Evolutionary conservation across 1,140 invertebrate species (phyloP), one percentile per base, ranked within the genome.

Genomic region (Ectropis grisescens): DNA sequence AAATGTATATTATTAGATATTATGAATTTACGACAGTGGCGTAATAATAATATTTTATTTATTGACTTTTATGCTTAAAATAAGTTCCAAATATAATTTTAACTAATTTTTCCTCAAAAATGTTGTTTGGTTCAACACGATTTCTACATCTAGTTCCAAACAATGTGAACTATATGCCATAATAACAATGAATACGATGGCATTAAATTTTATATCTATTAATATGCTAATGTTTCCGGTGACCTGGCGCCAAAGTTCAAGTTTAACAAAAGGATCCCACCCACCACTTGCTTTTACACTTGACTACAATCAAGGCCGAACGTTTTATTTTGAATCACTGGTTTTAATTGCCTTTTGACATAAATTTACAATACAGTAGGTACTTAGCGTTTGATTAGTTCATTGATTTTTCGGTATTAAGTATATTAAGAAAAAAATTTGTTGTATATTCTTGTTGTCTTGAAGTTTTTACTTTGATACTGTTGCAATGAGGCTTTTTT

Each of bases 121-220:
- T 5, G 19, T 22, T 4, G 4, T 5, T 5, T 4, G 4, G 9
- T 22, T 22, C 19, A 9, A 22, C 19, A 5, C 4, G 4, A 22
- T 22, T 5, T 22, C 4, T 22, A 22, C 9, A 22, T 35, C 11
- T 38, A 34, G 27, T 40, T 39, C 30, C n/a, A 38, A 29, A 8
- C 13, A 25, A 22, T 22, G 9, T 9, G 43, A 58, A 65, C 61
- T 58, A 65, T 53, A 47, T n/a, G n/a, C n/a, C n/a, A n/a, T n/a
- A n/a, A n/a, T n/a, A n/a, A n/a, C n/a, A n/a, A n/a, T n/a, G n/a
- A n/a, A n/a, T n/a, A n/a, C n/a, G n/a, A n/a, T n/a, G 58, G 29
- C 27, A 45, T 49, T 24, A 37, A 53, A 53, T 33, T 41, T 43
- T 28, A 28, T n/a, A 19, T 41, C 16, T 14, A 56, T 62, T 62